Evolutionary conservation across 2,797 vertebrate genomes (phyloP).

Genomic region (Buceros bicornis): DNA sequence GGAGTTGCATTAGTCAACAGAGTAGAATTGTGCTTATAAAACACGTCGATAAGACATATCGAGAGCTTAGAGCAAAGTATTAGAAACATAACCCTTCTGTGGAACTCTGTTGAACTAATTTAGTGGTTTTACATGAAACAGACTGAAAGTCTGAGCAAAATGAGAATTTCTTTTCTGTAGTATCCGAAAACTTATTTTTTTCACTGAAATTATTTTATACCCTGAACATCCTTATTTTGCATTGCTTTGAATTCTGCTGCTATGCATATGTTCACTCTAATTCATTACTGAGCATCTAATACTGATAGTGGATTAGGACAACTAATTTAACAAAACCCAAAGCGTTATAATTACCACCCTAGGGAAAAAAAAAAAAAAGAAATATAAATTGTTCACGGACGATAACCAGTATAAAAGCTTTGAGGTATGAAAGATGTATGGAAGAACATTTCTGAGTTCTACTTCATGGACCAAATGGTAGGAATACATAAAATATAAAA

Average conservation of each 20-base stretch:
- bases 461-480: not conserved
- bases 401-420: not conserved
- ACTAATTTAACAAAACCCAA: not conserved
- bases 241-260: not conserved
- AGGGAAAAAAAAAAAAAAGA: not conserved
- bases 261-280: not conserved
- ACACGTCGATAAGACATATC: not conserved
- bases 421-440: not conserved
- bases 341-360: not conserved
- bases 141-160: not conserved
- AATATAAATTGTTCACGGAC: not conserved
- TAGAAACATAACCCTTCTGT: not conserved
- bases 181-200: not conserved
- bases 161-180: not conserved
- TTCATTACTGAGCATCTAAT: not conserved
- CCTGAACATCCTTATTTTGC: not conserved
- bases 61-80: not conserved
- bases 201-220: not conserved
- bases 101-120: not conserved
- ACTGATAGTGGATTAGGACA: not conserved
- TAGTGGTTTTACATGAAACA: not conserved
- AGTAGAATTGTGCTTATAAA: not conserved
- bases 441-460: not conserved
- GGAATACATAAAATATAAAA: not conserved
- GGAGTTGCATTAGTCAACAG: not conserved